Conservation (phyloP, 64 coral and sea anemone species). For the Dendrophyllia cribrosa region DNA sequence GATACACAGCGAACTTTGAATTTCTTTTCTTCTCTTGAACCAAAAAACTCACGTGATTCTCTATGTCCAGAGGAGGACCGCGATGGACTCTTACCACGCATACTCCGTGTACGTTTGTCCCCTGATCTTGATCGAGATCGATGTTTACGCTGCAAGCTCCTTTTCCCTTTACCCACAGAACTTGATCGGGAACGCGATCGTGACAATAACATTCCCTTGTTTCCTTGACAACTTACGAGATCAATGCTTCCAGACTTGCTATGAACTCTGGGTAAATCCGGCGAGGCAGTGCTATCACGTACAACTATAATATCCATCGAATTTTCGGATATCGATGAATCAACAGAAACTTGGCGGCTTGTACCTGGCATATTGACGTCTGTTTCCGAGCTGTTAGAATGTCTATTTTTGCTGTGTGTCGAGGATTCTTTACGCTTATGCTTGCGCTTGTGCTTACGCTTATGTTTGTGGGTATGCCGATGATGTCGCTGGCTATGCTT, state of each 20-base stretch:
- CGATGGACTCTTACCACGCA: neutral
- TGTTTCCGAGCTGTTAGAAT: neutral
- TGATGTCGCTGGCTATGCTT: neutral
- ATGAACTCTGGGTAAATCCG: no score
- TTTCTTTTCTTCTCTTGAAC: neutral
- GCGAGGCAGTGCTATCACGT: constrained; percentile 1
- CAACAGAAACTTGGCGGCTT: neutral
- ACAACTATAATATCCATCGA: neutral
- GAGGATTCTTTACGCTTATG: constrained; percentile 20
- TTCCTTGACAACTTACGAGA: neutral
- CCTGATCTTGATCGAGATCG: neutral
- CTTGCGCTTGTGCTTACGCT: constrained; percentile 60
- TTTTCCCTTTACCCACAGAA: neutral
- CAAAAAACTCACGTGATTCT: neutral
- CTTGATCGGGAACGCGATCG: neutral
- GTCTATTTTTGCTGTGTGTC: neutral
- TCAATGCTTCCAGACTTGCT: neutral
- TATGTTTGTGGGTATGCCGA: constrained; percentile 62
- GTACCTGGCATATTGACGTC: neutral
- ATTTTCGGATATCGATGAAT: neutral
- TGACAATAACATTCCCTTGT: neutral
- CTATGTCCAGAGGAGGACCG: neutral
- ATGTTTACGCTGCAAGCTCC: no score
- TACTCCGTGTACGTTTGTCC: neutral
- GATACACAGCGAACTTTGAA: neutral